Evolutionary conservation across 1,140 invertebrate species (phyloP).

Genomic region (Hyles vespertilio): DNA sequence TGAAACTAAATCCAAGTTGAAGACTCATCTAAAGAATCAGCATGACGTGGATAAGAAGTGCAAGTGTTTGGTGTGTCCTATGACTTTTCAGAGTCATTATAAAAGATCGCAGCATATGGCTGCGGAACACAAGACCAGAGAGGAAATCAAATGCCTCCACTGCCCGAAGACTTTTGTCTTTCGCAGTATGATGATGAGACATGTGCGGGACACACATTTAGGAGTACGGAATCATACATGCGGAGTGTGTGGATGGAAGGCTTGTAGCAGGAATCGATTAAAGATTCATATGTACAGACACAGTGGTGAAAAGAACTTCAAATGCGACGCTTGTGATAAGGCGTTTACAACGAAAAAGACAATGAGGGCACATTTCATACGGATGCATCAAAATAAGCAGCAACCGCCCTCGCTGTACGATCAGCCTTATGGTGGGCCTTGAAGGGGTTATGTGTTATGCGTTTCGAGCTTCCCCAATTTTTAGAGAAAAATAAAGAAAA

Average conservation of each 20-base stretch:
- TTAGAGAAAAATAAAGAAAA: too few relatives aligned
- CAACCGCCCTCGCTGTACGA: conserved; percentile 36
- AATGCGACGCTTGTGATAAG: conserved; percentile 59
- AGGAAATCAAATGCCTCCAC: conserved; percentile 57
- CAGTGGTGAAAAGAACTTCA: conserved; percentile 66
- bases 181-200: conserved; percentile 66
- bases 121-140: conserved; percentile 53
- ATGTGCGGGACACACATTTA: conserved; percentile 55
- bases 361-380: conserved; percentile 55
- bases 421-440: conserved; percentile 32
- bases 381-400: conserved; percentile 51
- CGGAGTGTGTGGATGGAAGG: conserved; percentile 58
- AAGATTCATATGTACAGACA: conserved; percentile 69
- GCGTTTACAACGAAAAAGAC: conserved; percentile 64
- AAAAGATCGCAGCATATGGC: conserved; percentile 60
- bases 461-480: too few relatives aligned
- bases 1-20: conserved; percentile 48
- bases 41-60: conserved; percentile 57
- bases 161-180: conserved; percentile 67
- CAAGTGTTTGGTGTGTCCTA: conserved; percentile 49
- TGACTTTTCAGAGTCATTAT: conserved; percentile 56
- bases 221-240: conserved; percentile 59
- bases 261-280: conserved; percentile 52
- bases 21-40: conserved; percentile 57
- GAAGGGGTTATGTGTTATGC: too few relatives aligned